Conservation (phyloP, 2,113 vertebrate species). For the Spilogale gracilis region DNA sequence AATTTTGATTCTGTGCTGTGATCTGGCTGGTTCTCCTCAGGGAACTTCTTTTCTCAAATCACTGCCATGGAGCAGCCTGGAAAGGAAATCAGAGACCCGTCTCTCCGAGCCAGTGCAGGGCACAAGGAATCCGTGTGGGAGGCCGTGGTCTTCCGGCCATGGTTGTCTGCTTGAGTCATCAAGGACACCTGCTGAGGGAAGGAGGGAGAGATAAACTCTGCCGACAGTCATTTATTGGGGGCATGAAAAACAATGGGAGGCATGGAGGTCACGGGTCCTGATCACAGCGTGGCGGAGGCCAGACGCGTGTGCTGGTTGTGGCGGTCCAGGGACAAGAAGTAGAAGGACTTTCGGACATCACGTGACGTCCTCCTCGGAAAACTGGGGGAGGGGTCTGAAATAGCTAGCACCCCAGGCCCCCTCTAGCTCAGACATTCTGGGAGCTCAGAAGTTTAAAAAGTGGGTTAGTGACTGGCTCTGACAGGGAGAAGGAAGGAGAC, state of each 20-base stretch:
- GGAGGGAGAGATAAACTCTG: too few relatives aligned
- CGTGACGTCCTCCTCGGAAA: accelerated
- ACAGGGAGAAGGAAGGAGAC: not conserved
- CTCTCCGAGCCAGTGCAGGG: accelerated
- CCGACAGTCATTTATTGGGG: not conserved
- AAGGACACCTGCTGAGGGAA: not conserved
- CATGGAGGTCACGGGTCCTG: not conserved
- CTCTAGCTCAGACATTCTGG: not conserved
- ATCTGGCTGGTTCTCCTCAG: not conserved
- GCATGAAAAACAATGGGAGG: not conserved
- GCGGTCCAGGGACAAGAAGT: not conserved
- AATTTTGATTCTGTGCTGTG: not conserved
- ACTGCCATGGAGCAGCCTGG: not conserved
- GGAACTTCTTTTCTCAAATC: not conserved
- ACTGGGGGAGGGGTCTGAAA: not conserved
- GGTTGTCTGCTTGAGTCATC: not conserved
- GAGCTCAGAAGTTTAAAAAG: not conserved
- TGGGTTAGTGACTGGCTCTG: not conserved
- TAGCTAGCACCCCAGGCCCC: not conserved
- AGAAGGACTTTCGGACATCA: not conserved
- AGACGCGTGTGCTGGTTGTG: not conserved
- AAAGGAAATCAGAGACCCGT: not conserved
- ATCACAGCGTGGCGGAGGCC: not conserved
- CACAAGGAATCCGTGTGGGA: too few relatives aligned
- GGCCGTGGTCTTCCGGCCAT: not conserved